These are phyloP conservation scores for Hydractinia echinata DNA, from an alignment of 30 jellyfish, hydroid and myxozoan genomes.

Conservation along the genomic window DNA sequence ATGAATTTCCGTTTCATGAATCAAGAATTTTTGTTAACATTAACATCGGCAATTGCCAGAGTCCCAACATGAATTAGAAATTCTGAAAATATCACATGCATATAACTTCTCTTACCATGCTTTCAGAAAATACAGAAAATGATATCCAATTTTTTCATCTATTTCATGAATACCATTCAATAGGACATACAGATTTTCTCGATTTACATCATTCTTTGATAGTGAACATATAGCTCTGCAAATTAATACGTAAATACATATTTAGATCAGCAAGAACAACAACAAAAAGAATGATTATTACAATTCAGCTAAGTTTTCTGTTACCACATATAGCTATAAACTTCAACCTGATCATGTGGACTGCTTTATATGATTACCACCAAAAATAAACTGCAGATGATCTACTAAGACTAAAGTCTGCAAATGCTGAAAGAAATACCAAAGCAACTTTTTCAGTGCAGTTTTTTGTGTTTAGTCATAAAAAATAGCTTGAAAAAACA, in stretches of 20 bases:
- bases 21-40: too few relatives aligned
- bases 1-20: too few relatives aligned
- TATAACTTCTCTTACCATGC: constrained; percentile 56
- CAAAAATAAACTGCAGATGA: too few relatives aligned
- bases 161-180: constrained; percentile 82
- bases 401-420: too few relatives aligned
- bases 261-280: neutral
- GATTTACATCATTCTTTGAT: constrained; percentile 70
- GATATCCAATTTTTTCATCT: constrained; percentile 84
- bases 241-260: neutral
- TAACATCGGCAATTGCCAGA: too few relatives aligned
- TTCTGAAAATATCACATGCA: neutral
- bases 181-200: constrained; percentile 70
- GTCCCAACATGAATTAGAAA: too few relatives aligned
- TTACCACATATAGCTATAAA: neutral
- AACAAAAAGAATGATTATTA: neutral
- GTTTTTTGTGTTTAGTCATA: too few relatives aligned
- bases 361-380: too few relatives aligned
- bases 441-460: too few relatives aligned
- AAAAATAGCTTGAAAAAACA: too few relatives aligned
- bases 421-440: too few relatives aligned
- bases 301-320: neutral
- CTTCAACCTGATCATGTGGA: too few relatives aligned
- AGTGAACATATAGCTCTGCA: constrained; percentile 70
- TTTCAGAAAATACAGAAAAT: constrained; percentile 69